phyloP scores from a whole-genome alignment of 64 coral and sea anemone genomes.

The Stichodactyla helianthus region DNA sequence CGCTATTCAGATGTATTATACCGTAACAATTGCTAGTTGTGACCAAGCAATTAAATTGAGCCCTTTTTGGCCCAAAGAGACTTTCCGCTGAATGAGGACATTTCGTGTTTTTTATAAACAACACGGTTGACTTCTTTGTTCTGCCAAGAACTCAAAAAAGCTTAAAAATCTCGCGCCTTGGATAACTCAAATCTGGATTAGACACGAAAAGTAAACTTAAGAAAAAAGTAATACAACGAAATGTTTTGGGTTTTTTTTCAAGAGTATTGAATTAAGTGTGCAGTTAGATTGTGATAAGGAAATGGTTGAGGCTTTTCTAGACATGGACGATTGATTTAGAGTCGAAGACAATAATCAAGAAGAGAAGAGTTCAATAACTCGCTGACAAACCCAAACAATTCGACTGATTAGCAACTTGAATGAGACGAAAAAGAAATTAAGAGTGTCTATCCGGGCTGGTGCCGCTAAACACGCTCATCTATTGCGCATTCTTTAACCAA shows the following conservation, averaged over 20 bases:
- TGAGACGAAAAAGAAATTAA: conserved; percentile 72
- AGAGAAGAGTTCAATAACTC: conserved; percentile 34
- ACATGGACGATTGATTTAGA: conserved; percentile 15
- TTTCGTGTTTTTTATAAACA: conserved; percentile 42
- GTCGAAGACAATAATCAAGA: conserved; percentile 30
- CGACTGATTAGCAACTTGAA: conserved; percentile 58
- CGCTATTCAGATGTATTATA: conserved; percentile 15
- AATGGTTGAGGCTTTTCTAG: conserved; percentile 10
- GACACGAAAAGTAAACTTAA: neutral
- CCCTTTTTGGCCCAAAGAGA: conserved; percentile 27
- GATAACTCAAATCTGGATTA: neutral
- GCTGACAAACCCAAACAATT: conserved; percentile 50
- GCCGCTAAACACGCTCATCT: neutral
- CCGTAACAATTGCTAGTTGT: conserved; percentile 10
- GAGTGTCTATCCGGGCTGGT: conserved; percentile 3
- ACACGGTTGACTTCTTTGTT: conserved; percentile 17
- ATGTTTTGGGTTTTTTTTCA: neutral
- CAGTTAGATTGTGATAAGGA: conserved; percentile 8
- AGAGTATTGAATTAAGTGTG: neutral
- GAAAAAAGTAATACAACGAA: neutral
- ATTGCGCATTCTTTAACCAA: neutral
- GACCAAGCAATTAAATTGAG: conserved; percentile 51
- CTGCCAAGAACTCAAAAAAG: neutral
- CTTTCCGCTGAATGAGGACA: conserved; percentile 29
- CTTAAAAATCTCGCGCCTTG: neutral